These are phyloP conservation scores for Mythimna ferrago DNA, from an alignment of 2,888 invertebrate species.

Conservation along the genomic window DNA sequence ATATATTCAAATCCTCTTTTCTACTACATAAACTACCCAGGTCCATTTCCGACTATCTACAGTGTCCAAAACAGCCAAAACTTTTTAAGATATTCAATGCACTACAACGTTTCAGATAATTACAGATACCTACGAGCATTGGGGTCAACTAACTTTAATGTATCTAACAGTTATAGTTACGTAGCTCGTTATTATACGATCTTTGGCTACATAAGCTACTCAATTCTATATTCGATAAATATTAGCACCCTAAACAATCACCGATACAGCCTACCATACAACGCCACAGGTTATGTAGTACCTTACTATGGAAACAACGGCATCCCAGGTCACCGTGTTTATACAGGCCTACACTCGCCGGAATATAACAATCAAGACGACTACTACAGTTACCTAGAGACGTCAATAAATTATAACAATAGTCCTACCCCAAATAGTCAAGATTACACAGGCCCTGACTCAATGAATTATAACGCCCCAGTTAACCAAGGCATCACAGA, in stretches of 20 bases:
- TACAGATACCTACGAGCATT: not conserved
- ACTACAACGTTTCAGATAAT: not conserved
- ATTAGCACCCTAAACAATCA: not conserved
- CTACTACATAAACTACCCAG: too few relatives aligned
- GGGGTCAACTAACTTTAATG: not conserved
- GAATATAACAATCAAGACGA: not conserved
- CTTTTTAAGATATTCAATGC: not conserved
- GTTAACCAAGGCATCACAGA: not conserved
- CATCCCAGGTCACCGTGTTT: not conserved
- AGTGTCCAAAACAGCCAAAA: not conserved
- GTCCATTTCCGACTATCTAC: not conserved
- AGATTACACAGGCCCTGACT: not conserved
- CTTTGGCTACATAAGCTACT: not conserved
- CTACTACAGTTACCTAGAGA: not conserved
- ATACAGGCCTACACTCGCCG: not conserved
- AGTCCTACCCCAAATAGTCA: not conserved
- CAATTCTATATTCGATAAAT: not conserved
- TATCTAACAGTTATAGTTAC: not conserved
- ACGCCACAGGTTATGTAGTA: not conserved
- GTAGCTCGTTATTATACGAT: not conserved
- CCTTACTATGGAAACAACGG: not conserved
- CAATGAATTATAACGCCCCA: not conserved
- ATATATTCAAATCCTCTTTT: not conserved
- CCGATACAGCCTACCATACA: not conserved
- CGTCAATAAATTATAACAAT: not conserved